Percentiles rank a stretch among this genome's conserved stretches.
Evolutionary conservation across 2,888 invertebrate genomes (phyloP).

Genomic region (Caenorhabditis wallacei): DNA sequence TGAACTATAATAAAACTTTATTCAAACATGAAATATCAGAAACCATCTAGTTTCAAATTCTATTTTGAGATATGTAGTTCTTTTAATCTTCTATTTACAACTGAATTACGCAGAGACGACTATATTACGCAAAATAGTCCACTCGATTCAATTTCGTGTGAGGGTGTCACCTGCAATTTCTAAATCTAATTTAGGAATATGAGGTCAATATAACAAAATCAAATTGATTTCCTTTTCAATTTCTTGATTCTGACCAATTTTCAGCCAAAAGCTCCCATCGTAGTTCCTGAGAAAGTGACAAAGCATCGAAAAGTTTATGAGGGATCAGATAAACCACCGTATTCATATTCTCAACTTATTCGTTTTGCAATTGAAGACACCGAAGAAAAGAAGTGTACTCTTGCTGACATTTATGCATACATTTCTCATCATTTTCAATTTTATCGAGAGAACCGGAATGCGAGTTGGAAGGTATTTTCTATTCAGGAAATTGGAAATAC

Average conservation of each 20-base stretch:
- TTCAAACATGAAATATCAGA: too few species aligned
- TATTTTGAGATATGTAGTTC: too few species aligned
- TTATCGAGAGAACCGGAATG: slow-evolving; percentile 68
- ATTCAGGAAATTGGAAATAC: slow-evolving; percentile 17
- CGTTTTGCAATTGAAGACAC: slow-evolving; percentile 67
- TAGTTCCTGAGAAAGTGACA: background rate
- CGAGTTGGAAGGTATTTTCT: slow-evolving; percentile 74
- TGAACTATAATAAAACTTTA: too few species aligned
- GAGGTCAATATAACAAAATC: background rate
- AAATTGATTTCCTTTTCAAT: background rate
- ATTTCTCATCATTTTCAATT: slow-evolving; percentile 67
- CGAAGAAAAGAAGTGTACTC: slow-evolving; percentile 63
- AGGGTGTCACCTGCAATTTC: slow-evolving; percentile 26
- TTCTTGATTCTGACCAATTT: background rate
- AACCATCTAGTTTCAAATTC: too few species aligned
- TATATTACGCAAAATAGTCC: background rate
- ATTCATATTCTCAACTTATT: slow-evolving; percentile 70
- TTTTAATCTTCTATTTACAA: too few species aligned
- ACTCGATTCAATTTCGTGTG: background rate
- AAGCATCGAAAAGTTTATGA: slow-evolving; percentile 5
- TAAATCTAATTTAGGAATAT: background rate
- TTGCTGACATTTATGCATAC: slow-evolving; percentile 71
- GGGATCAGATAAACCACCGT: slow-evolving; percentile 67
- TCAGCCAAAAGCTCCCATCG: slow-evolving; percentile 1
- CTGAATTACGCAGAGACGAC: background rate